These are phyloP conservation scores for Paramormyrops kingsleyae DNA, from an alignment of 2,113 vertebrate species.

Conservation along the genomic window DNA sequence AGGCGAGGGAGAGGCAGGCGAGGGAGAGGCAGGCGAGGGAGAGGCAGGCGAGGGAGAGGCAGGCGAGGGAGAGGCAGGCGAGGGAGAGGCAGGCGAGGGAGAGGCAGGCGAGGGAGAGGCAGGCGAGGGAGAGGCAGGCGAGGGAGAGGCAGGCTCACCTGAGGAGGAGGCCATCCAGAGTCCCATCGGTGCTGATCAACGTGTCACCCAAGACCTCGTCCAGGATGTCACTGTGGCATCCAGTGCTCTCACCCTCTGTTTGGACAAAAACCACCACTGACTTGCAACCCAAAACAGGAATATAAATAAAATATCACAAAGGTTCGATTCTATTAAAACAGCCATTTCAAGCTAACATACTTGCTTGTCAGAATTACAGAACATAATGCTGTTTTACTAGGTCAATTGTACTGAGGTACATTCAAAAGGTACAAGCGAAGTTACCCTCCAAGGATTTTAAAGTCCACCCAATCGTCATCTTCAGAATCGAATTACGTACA, in stretches of 20 bases:
- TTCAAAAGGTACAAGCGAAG: background rate
- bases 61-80: background rate
- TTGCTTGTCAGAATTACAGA: background rate
- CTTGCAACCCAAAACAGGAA: background rate
- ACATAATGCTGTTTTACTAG: background rate
- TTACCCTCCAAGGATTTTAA: background rate
- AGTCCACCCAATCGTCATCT: background rate
- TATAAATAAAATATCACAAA: background rate
- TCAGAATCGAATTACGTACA: background rate
- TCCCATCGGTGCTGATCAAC: conserved; percentile 39
- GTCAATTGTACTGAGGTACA: background rate
- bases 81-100: background rate
- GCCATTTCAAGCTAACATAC: background rate
- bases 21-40: background rate
- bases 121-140: background rate
- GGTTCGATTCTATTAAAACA: background rate
- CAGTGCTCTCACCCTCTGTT: conserved; percentile 53
- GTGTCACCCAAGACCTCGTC: conserved; percentile 44
- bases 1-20: background rate
- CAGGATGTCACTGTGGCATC: conserved; percentile 43
- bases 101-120: background rate
- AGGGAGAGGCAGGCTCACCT: conserved; percentile 29
- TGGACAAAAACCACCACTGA: conserved; percentile 29
- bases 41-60: background rate
- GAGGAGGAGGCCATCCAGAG: conserved; percentile 40